Evolutionary conservation across 2,113 vertebrate species (phyloP).

Genomic region (Myrmophylax atrothorax): DNA sequence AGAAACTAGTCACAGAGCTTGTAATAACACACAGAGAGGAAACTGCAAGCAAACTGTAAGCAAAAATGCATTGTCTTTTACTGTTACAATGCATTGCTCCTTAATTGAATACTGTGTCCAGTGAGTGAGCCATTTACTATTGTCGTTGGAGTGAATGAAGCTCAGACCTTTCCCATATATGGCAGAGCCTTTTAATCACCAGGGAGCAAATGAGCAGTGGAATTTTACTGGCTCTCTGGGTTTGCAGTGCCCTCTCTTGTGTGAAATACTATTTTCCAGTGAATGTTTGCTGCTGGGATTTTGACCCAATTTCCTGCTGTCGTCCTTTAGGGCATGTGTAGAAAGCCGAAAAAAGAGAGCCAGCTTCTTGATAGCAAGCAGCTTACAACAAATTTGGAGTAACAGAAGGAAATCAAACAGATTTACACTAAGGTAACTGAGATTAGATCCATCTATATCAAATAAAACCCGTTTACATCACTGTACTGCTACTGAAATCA

Average conservation of each 20-base stretch:
- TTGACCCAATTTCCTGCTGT: constrained; percentile 24
- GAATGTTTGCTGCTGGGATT: neutral
- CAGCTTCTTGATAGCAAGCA: neutral
- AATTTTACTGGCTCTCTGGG: constrained; percentile 49
- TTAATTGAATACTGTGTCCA: constrained; percentile 12
- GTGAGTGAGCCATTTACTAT: constrained; percentile 17
- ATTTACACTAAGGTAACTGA: neutral
- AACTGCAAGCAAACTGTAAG: neutral
- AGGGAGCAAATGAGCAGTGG: constrained; percentile 9
- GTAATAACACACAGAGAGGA: neutral
- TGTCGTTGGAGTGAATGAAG: constrained; percentile 22
- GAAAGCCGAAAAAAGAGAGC: neutral
- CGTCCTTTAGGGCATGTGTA: neutral
- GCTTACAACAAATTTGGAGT: neutral
- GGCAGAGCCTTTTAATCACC: constrained; percentile 57
- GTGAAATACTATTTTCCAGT: constrained; percentile 10
- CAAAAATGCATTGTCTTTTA: neutral
- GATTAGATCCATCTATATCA: neutral
- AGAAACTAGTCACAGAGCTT: neutral
- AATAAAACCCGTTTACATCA: neutral
- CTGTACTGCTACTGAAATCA: neutral
- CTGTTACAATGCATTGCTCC: neutral
- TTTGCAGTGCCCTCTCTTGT: constrained; percentile 55
- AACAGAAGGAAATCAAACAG: neutral
- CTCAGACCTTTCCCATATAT: constrained; percentile 67